Conservation (phyloP, 2,113 vertebrate species). For the Eudyptes chrysolophus region DNA sequence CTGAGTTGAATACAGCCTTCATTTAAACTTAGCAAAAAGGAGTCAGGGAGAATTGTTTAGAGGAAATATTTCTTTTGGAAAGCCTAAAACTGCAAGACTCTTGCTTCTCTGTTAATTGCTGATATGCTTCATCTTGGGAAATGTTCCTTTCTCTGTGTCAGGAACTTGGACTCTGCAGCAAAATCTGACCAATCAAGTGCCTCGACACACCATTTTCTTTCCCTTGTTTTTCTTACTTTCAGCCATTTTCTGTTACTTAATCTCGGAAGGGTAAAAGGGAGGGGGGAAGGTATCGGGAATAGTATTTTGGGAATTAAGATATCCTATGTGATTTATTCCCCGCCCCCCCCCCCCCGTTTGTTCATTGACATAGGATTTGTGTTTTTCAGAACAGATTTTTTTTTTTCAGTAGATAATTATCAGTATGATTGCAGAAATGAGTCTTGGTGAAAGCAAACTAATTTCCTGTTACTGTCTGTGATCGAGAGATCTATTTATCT, state of each 20-base stretch:
- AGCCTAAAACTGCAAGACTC: not conserved
- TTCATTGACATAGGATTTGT: not conserved
- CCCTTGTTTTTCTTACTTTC: conserved; percentile 10
- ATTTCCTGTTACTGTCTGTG: not conserved
- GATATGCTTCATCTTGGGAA: fast-evolving
- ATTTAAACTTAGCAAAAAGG: not conserved
- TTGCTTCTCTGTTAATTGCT: fast-evolving
- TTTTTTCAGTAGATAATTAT: fast-evolving
- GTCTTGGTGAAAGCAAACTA: fast-evolving
- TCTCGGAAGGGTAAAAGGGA: not conserved
- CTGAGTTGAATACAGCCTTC: not conserved
- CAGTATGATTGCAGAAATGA: not conserved
- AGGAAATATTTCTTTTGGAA: not conserved
- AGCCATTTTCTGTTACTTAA: conserved; percentile 58
- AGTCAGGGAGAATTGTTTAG: too few species aligned
- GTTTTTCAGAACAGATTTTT: not conserved
- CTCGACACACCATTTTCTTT: conserved; percentile 34
- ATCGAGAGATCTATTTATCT: fast-evolving
- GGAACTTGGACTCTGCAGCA: conserved; percentile 39
- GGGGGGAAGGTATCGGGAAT: fast-evolving
- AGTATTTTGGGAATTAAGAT: not conserved
- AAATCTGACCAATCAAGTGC: conserved; percentile 54
- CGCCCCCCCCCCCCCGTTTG: fast-evolving
- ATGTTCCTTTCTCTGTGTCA: not conserved
- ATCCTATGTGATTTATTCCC: not conserved